Percentiles rank a stretch among this genome's conserved stretches.
phyloP scores from a whole-genome alignment of 2,113 vertebrate species.

The Oxyura jamaicensis region DNA sequence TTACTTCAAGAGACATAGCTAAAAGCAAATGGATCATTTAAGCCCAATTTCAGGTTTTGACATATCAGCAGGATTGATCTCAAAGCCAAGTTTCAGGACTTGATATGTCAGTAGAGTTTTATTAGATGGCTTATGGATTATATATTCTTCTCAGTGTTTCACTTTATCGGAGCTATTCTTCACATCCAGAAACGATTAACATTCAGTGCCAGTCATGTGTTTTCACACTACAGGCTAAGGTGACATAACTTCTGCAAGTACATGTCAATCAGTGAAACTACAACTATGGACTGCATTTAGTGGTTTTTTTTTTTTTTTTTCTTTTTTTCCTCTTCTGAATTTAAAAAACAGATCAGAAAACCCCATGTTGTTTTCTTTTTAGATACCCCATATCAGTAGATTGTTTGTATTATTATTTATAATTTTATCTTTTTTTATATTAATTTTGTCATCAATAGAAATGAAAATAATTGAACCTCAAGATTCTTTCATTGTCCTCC shows the following conservation, averaged over 20 bases:
- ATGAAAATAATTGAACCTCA: neutral
- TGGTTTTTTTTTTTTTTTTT: neutral
- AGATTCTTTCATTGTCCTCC: neutral
- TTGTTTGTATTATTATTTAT: neutral
- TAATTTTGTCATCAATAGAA: neutral
- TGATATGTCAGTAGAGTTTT: neutral
- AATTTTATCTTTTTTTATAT: neutral
- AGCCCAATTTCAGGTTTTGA: neutral
- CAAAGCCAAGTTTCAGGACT: neutral
- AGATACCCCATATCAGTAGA: accelerated
- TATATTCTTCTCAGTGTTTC: neutral
- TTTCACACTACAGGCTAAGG: neutral
- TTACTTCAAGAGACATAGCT: neutral
- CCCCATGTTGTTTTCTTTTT: neutral
- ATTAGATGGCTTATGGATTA: neutral
- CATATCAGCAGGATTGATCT: neutral
- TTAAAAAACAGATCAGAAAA: neutral
- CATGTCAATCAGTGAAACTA: neutral
- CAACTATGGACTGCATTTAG: neutral
- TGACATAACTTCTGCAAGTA: neutral
- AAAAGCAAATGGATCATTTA: neutral
- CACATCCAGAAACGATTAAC: neutral
- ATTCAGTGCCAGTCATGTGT: neutral
- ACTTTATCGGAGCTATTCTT: neutral
- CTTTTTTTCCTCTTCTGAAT: neutral